Conservation (phyloP, 35 echinoderm and acorn worm species). For the Acanthaster planci region DNA sequence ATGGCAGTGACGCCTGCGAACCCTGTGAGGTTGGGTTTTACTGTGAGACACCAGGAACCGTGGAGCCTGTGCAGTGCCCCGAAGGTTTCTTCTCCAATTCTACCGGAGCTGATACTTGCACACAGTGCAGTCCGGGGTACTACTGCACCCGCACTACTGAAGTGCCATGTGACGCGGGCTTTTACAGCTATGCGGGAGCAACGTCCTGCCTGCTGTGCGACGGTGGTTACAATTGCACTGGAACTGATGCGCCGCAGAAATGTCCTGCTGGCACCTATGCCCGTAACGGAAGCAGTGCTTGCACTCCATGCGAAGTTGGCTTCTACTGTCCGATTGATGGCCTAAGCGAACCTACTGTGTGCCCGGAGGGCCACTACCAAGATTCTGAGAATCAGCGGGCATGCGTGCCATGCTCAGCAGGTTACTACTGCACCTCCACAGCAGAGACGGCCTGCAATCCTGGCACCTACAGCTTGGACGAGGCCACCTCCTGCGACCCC, state of each 20-base stretch:
- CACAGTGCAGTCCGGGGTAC: slow-evolving; percentile 59
- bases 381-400: neutral
- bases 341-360: slow-evolving; percentile 51
- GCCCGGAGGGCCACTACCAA: slow-evolving; percentile 54
- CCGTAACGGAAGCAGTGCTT: slow-evolving; percentile 73
- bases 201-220: slow-evolving; percentile 63
- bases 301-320: slow-evolving; percentile 70
- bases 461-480: slow-evolving; percentile 72
- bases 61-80: slow-evolving; percentile 63
- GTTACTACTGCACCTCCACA: slow-evolving; percentile 73
- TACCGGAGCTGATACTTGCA: slow-evolving; percentile 38
- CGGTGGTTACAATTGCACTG: slow-evolving; percentile 71
- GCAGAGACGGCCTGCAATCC: slow-evolving; percentile 55
- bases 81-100: slow-evolving; percentile 56
- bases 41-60: slow-evolving; percentile 62
- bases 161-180: slow-evolving; percentile 54
- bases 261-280: slow-evolving; percentile 71
- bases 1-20: slow-evolving; percentile 50
- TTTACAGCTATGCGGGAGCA: slow-evolving; percentile 69
- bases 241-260: slow-evolving; percentile 28
- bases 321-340: slow-evolving; percentile 74
- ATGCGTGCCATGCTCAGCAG: slow-evolving; percentile 60
- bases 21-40: slow-evolving; percentile 71
- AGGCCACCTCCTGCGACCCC: slow-evolving; percentile 51
- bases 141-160: slow-evolving; percentile 65